Percentiles rank a stretch among this genome's conserved stretches.
Evolutionary conservation across 2,797 vertebrate genomes (phyloP).

Genomic region (Acanthis flammea): DNA sequence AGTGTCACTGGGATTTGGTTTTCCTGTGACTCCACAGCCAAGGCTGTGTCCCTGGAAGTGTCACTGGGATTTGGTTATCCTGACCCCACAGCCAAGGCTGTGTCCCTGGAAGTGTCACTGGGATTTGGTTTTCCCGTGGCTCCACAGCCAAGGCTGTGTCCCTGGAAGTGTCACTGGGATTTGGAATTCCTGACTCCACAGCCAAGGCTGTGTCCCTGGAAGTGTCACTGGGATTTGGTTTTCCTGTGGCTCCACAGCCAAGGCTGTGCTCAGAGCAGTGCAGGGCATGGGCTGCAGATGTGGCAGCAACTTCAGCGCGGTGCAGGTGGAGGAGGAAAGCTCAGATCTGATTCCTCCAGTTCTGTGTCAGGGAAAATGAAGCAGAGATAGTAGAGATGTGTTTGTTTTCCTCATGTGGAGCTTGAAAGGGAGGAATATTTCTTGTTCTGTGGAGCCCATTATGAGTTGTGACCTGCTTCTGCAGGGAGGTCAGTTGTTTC

Average conservation of each 20-base stretch:
- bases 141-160: background rate
- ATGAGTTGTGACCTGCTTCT: background rate
- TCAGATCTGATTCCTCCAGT: background rate
- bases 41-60: background rate
- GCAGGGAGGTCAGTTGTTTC: background rate
- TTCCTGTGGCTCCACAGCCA: background rate
- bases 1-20: too few relatives aligned
- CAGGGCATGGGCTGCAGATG: background rate
- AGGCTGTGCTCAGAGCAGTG: background rate
- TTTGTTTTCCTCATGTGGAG: background rate
- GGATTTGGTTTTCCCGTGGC: background rate
- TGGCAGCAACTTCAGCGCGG: background rate
- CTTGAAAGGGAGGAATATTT: background rate
- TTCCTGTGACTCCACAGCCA: background rate
- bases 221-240: background rate
- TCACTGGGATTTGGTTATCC: background rate
- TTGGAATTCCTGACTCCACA: background rate
- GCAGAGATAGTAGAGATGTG: background rate
- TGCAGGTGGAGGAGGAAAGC: background rate
- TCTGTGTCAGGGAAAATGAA: background rate
- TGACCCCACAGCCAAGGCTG: background rate
- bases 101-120: too few relatives aligned
- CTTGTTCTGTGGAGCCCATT: background rate
- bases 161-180: background rate
- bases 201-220: background rate